These are phyloP conservation scores for Trochalopteron elliotii DNA, from an alignment of 2,113 vertebrate species.

Conservation along the genomic window DNA sequence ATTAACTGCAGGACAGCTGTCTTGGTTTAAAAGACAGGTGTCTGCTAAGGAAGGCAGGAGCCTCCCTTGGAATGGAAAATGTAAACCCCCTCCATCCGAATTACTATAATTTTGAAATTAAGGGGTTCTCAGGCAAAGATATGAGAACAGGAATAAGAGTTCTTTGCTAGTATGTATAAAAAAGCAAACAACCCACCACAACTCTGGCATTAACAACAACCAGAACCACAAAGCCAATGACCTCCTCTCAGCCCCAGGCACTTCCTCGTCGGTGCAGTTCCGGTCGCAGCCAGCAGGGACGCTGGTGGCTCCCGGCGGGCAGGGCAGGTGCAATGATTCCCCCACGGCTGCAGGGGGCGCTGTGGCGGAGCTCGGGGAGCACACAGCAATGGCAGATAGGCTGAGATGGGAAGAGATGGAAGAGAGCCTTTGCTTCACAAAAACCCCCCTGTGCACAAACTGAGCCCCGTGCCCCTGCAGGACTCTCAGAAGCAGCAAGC, in stretches of 20 bases:
- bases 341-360: not conserved
- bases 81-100: not conserved
- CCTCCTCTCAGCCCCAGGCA: not conserved
- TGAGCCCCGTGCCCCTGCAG: not conserved
- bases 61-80: no score
- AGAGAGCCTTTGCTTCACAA: not conserved
- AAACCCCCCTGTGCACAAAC: not conserved
- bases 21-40: not conserved
- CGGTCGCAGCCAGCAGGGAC: not conserved
- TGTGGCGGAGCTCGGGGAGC: not conserved
- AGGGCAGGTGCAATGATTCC: not conserved
- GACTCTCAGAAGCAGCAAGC: not conserved
- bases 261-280: not conserved
- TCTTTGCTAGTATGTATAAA: rapidly evolving
- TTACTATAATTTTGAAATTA: not conserved
- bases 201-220: not conserved
- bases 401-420: not conserved
- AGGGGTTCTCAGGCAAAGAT: not conserved
- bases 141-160: not conserved
- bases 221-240: not conserved
- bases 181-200: not conserved
- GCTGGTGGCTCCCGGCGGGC: not conserved
- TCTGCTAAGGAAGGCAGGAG: not conserved
- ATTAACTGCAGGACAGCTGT: not conserved
- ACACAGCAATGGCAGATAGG: not conserved